Evolutionary conservation across 2,888 invertebrate genomes (phyloP).

Genomic region (Dasypolia templi): DNA sequence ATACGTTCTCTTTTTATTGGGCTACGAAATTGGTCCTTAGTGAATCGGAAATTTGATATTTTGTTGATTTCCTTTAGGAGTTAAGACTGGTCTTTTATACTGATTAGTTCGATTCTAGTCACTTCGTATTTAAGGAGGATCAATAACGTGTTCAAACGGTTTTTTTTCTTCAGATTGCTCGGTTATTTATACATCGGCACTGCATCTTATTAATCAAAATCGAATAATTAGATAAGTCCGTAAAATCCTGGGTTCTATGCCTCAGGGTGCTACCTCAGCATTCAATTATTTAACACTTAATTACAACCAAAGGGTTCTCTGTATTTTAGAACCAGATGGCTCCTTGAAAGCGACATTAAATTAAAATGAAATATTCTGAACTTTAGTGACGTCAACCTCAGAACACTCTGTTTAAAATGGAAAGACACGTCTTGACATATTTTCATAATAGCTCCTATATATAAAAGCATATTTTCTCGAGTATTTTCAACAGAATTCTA

Average conservation of each 20-base stretch:
- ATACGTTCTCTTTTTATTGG: conserved; percentile 61
- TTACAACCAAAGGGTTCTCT: neutral
- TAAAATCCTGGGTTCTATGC: too few species aligned
- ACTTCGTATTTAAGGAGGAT: too few species aligned
- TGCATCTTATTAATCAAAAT: too few species aligned
- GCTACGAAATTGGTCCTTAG: conserved; percentile 44
- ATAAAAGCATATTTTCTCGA: conserved; percentile 27
- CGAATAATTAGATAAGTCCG: too few species aligned
- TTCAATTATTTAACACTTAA: conserved; percentile 3
- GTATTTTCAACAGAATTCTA: conserved; percentile 33
- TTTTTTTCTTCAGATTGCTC: too few species aligned
- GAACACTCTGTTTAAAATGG: conserved; percentile 27
- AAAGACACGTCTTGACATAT: conserved; percentile 32
- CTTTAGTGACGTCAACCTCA: conserved; percentile 11
- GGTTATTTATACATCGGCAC: too few species aligned
- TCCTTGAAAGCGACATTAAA: conserved; percentile 11
- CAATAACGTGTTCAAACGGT: too few species aligned
- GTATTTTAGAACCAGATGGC: neutral
- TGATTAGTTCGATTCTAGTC: neutral
- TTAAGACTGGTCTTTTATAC: neutral
- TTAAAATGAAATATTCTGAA: conserved; percentile 31
- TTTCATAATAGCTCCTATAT: conserved; percentile 25
- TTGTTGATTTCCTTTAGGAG: conserved; percentile 39
- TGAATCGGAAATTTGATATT: conserved; percentile 39
- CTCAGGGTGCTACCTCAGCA: too few species aligned